Evolutionary conservation across 35 echinoderm and acorn worm species (phyloP), one percentile per base, ranked within the genome.

Genomic region (Anneissia japonica): DNA sequence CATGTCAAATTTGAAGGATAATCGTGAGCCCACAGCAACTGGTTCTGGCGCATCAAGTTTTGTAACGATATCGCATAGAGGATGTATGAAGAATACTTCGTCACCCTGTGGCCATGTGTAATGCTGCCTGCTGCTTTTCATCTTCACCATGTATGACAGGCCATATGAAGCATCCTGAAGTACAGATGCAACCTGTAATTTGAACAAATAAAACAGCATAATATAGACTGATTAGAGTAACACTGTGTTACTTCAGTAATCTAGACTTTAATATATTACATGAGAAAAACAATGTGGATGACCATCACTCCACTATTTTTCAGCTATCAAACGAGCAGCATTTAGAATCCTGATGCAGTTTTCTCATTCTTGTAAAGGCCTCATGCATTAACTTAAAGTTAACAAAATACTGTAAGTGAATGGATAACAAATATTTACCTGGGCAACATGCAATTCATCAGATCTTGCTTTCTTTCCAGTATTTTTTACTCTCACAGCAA

Each of bases 41-140:
- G 80, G 80, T 37, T 82, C 80, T 82, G 80, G 80, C 46, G 80
- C 34, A 82, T 82, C 80, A 82, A 82, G 80, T 40, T 82, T 82
- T 21, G 80, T 28, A 82, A 82, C 38, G 31, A 82, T 43, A 40
- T 82, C 80, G 34, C 28, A 40, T 28, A 38, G 32, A 31, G 80
- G 34, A 0, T 82, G 38, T 31, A 82, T 35, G 46, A 82, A 82
- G 37, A 82, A 82, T 38, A 82, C 38, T 82, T 82, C 23, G 38
- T 82, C 80, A 38, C 80, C 80, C 80, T 36, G 80, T 28, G 80
- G 34, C 80, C 80, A 38, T 35, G 34, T 82, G 80, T 38, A 82
- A n/a, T n/a, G n/a, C 37, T 38, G 80, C 28, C 46, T 41, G 38
- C 34, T 82, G 29, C 80, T 36, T 28, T 82, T 82, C 37, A 36